Evolutionary conservation across 2,797 vertebrate genomes (phyloP).

Genomic region (Manis javanica): DNA sequence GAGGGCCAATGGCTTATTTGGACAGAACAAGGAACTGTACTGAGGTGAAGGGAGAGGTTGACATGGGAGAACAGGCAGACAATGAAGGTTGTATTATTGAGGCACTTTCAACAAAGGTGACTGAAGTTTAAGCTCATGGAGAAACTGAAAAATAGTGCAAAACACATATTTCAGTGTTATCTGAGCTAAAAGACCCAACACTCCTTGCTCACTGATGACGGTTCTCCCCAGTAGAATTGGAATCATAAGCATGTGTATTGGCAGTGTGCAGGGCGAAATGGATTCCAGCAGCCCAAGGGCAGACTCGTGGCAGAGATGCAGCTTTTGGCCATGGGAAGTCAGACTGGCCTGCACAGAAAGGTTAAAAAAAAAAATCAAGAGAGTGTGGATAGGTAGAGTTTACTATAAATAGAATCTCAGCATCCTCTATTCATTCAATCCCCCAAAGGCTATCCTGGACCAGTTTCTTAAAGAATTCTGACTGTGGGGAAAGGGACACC

Average conservation of each 20-base stretch:
- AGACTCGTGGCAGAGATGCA: not conserved
- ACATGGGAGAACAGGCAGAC: not conserved
- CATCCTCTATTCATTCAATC: not conserved
- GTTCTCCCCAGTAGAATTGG: not conserved
- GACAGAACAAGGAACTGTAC: not conserved
- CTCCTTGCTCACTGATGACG: not conserved
- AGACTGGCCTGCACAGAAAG: not conserved
- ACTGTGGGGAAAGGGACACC: not conserved
- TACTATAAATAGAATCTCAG: not conserved
- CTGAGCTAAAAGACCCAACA: not conserved
- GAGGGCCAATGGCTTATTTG: not conserved
- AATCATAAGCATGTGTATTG: not conserved
- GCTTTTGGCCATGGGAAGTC: not conserved
- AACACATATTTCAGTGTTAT: not conserved
- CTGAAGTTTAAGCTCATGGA: not conserved
- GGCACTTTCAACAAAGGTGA: not conserved
- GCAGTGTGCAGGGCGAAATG: not conserved
- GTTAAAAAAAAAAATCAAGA: not conserved
- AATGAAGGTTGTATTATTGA: not conserved
- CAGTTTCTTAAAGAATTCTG: constrained; percentile 18
- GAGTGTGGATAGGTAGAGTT: not conserved
- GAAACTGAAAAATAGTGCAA: not conserved
- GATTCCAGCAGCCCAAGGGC: not conserved
- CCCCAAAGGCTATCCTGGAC: not conserved
- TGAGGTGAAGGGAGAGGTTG: not conserved